Base-by-base conservation (phyloP, 2,888 invertebrate genomes). In the Branchipolynoe longqiensis region DNA sequence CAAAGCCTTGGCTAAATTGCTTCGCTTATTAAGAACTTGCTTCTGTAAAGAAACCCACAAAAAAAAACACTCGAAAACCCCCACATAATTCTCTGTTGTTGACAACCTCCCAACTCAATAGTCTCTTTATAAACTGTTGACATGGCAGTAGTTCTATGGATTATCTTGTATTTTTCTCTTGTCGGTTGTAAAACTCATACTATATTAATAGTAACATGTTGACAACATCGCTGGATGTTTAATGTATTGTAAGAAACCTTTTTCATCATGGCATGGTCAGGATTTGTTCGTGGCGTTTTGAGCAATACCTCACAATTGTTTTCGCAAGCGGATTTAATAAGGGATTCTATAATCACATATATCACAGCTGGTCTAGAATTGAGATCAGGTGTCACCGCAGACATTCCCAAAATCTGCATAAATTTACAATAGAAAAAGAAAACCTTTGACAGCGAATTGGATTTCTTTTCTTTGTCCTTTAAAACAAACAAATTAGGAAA, bases 331-430 rank as follows among this genome's bases (percentile, higher is more conserved):
- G 28, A 4, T 31, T 78, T 48, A 78, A 41, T 31, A 78, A 78
- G 18, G 48, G 48, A 48, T 48, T 25, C 14, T n/a, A n/a, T n/a
- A n/a, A n/a, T n/a, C n/a, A n/a, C n/a, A n/a, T 33, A 54, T 78
- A 78, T 78, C 78, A 78, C 78, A 78, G 78, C 78, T 78, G 78
- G 48, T 78, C 78, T 25, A 73, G n/a, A 48, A 48, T 31, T 78
- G 48, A 78, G 78, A 48, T 78, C 48, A 41, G 78, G 69, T 38
- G 4, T 38, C 31, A 31, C 22, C 12, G 41, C 78, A 54, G 78
- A 78, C 14, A 33, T 62, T 31, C 31, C 73, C 41, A 73, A n/a
- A 40, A 33, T 78, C 41, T 78, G 78, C 54, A 14, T 62, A n/a
- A 22, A 22, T 62, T 78, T 6, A 1, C 36, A 1, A 48, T 78